Evolutionary conservation across 2,797 vertebrate genomes (phyloP), one percentile per base, ranked within the genome.

Genomic region (Craterocephalus amniculus): DNA sequence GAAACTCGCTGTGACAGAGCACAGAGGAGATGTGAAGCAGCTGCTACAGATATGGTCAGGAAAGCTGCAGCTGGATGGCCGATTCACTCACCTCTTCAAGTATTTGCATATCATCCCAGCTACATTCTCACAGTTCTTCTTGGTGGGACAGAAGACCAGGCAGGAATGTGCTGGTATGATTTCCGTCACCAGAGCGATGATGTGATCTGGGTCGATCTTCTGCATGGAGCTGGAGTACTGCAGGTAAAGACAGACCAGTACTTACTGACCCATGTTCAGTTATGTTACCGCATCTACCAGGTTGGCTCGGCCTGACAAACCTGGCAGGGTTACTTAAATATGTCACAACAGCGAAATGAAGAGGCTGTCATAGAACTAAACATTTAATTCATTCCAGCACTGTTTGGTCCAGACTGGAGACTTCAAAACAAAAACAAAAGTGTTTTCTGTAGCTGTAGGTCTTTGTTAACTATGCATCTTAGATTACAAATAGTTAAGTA

Each of bases 111-210:
- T 95, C 97, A 99, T 96, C 35, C 78, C 92, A 9, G 95, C 96
- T 34, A 99, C 95, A 4, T 99, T 99, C 93, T 99, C 98, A 88
- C 97, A 99, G 84, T 96, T 99, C 91, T 97, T 99, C 93, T 99
- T 99, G 65, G 96, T 99, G 52, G 98, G 96, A 78, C 98, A 99
- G 91, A 99, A 99, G 24, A 99, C 88, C 18, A 99, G 92, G 68
- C 98, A 99, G 32, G 98, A 99, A 49, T 97, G 93, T 1, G 85
- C 63, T 2, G 98, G 98, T 65, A 99, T 98, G 63, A 99, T 96
- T 89, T 99, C 98, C 4, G 96, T 95, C 71, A 96, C 97, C 91
- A 99, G 78, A 7, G 97, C 97, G 63, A 99, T 92, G 73, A 99
- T 92, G 84, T 96, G 96, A 74, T 99, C 98, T 0, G 97, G 97